Evolutionary conservation across 2,888 invertebrate species (phyloP).

Genomic region (Dorcus hopei): DNA sequence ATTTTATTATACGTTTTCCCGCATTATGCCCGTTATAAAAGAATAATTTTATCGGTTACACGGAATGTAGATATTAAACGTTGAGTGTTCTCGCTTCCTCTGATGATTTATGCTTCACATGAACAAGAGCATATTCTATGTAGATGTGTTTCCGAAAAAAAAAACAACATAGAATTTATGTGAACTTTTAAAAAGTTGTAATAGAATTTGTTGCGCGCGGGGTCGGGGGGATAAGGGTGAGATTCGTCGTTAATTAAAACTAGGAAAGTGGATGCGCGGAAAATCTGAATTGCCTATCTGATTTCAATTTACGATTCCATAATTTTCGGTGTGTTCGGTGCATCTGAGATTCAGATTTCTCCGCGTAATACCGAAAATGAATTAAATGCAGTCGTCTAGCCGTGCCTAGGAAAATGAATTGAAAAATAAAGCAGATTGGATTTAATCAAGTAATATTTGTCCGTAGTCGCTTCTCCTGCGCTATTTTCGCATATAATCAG

Average conservation of each 20-base stretch:
- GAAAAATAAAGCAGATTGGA: conserved; percentile 42
- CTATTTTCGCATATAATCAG: conserved; percentile 47
- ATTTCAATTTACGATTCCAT: too few species aligned
- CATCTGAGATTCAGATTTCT: not conserved
- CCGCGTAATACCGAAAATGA: conserved; percentile 21
- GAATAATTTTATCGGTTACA: conserved; percentile 20
- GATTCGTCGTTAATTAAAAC: too few species aligned
- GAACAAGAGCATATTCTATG: not conserved
- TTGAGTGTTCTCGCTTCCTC: conserved; percentile 12
- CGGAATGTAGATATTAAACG: conserved; percentile 19
- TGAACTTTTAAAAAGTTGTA: too few species aligned
- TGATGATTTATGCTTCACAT: conserved; percentile 12
- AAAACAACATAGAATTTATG: too few species aligned
- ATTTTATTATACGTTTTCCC: conserved; percentile 38
- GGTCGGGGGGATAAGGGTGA: too few species aligned
- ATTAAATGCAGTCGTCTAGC: conserved; percentile 28
- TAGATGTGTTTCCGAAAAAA: too few species aligned
- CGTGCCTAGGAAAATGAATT: conserved; percentile 24
- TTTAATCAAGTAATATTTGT: conserved; percentile 48
- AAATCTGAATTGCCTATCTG: too few species aligned
- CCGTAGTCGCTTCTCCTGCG: conserved; percentile 42
- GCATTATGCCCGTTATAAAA: conserved; percentile 32
- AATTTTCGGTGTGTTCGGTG: not conserved
- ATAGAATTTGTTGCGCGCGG: too few species aligned
- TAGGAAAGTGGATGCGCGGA: too few species aligned